Percentiles rank a stretch among this genome's conserved stretches.
phyloP scores from a whole-genome alignment of 1,140 invertebrate genomes.

The Idris sp. region DNA sequence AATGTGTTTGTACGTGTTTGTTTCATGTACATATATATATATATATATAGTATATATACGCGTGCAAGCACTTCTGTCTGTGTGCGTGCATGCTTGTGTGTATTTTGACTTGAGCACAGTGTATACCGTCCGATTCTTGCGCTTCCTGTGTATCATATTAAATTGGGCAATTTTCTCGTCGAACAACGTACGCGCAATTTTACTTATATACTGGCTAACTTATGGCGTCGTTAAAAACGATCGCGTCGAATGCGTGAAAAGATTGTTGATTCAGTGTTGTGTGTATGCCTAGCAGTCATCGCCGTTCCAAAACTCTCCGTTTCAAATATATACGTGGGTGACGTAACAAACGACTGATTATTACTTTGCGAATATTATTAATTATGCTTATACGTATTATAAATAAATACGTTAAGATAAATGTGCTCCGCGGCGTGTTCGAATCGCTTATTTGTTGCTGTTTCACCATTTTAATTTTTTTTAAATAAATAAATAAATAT shows the following conservation, averaged over 20 bases:
- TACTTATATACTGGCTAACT: constrained; percentile 37
- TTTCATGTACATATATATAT: constrained; percentile 16
- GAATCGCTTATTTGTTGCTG: constrained; percentile 41
- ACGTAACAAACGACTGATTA: constrained; percentile 63
- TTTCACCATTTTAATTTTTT: too few relatives aligned
- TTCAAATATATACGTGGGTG: constrained; percentile 57
- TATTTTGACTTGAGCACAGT: too few relatives aligned
- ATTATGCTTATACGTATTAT: constrained; percentile 54
- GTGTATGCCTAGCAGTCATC: constrained; percentile 48
- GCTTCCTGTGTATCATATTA: constrained; percentile 55
- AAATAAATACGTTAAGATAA: constrained; percentile 51
- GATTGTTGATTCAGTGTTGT: constrained; percentile 56
- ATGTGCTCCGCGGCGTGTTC: constrained; percentile 30
- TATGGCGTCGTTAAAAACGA: constrained; percentile 37
- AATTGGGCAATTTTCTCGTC: constrained; percentile 54
- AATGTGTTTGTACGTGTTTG: constrained; percentile 21
- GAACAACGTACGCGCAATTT: constrained; percentile 53
- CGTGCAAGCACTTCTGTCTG: too few relatives aligned
- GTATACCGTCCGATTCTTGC: constrained; percentile 25
- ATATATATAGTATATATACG: too few relatives aligned
- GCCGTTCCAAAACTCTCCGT: constrained; percentile 47
- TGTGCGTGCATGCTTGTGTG: too few relatives aligned
- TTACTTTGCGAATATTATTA: constrained; percentile 52
- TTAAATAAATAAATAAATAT: too few relatives aligned
- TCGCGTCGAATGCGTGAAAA: constrained; percentile 43